Base-by-base conservation (phyloP, 1,140 invertebrate species). In the Heliothis subflexa region DNA sequence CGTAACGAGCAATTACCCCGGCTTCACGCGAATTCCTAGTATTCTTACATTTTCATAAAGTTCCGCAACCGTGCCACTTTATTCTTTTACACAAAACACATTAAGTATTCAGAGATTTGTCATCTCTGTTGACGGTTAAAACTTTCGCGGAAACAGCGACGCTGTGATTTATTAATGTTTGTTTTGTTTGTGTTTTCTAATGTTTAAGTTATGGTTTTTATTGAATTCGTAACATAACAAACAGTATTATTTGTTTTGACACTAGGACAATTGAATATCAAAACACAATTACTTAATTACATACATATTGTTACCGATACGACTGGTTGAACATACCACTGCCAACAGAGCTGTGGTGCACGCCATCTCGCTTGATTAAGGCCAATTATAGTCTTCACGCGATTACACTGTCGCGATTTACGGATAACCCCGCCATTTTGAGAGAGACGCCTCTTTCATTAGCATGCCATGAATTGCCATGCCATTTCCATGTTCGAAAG, bases 351-450 rank as follows among this genome's bases (percentile, higher is more conserved):
- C 71, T 71, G 55, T 62, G 74, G 73, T 25, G 83, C 88, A 86
- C 88, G 88, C 88, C 85, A 91, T 89, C 84, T 91, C 84, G 87
- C 89, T 91, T 91, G 86, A 92, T 92, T 93, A 90, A 88, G 81
- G 83, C 88, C 90, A 91, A 90, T 92, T 91, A 90, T 85, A 83
- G 86, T 83, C 82, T 89, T 89, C 87, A 91, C 86, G 88, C 87
- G 86, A 92, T 91, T 91, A 89, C 84, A 88, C 86, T 85, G 88
- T 85, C 84, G 81, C 83, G 85, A 85, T 87, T 91, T 86, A 87
- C 86, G 85, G 86, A 88, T 88, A 87, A 85, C 85, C 87, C 79
- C 81, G 80, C 87, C 88, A 87, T 88, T 89, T 88, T 66, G 54
- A 91, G 81, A 85, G 81, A 85, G 83, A 84, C 83, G 85, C 86